phyloP scores from a whole-genome alignment of 2,888 invertebrate genomes.

The Magallana nippona region DNA sequence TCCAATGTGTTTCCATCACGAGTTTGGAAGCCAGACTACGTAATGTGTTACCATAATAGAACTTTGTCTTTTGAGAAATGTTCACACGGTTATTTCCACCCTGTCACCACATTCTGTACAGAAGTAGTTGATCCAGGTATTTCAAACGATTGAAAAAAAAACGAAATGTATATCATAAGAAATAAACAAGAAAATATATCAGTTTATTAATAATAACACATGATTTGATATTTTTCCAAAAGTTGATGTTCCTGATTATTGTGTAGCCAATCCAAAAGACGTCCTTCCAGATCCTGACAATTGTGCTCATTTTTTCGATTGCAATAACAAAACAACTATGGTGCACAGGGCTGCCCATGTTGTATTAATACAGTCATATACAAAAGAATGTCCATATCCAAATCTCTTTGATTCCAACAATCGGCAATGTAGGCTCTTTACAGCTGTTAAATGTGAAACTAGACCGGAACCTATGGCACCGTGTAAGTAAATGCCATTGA shows the following conservation, averaged over 20 bases:
- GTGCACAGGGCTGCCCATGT: constrained; percentile 4
- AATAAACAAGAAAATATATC: no score
- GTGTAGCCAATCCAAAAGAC: constrained; percentile 53
- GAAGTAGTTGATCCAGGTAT: constrained; percentile 52
- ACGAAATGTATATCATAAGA: no score
- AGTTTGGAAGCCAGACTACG: constrained; percentile 50
- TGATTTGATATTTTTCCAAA: no score
- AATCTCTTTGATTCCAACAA: constrained; percentile 56
- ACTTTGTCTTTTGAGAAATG: constrained; percentile 58
- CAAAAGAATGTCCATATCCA: constrained; percentile 57
- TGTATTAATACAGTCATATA: neutral
- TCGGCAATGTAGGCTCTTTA: constrained; percentile 53
- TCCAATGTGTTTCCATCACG: constrained; percentile 45
- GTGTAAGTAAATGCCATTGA: constrained; percentile 43
- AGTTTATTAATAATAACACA: no score
- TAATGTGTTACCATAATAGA: constrained; percentile 50
- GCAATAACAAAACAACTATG: constrained; percentile 23
- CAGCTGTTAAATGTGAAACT: constrained; percentile 50
- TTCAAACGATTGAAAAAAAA: neutral
- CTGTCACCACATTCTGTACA: constrained; percentile 48
- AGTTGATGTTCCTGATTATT: constrained; percentile 58
- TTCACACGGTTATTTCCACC: constrained; percentile 59
- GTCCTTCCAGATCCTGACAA: constrained; percentile 52
- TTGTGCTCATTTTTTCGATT: constrained; percentile 51
- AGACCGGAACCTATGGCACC: constrained; percentile 52